Evolutionary conservation across 2,888 invertebrate species (phyloP).

Genomic region (Corbicula japonica): DNA sequence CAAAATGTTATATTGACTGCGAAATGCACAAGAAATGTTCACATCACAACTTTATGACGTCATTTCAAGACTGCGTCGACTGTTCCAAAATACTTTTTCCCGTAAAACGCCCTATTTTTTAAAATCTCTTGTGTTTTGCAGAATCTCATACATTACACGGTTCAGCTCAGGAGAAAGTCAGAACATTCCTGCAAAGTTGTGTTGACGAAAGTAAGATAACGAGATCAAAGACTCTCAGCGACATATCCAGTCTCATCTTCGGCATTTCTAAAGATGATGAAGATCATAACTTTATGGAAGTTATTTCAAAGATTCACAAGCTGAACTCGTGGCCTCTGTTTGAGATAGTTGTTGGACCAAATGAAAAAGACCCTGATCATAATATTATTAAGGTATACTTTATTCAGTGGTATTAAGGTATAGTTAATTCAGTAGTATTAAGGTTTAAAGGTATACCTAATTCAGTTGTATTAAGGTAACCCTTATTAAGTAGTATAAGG

Average conservation of each 20-base stretch:
- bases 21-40: too few relatives aligned
- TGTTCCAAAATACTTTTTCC: too few relatives aligned
- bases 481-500: too few relatives aligned
- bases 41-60: too few relatives aligned
- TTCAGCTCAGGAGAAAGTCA: conserved; percentile 70
- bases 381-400: conserved; percentile 77
- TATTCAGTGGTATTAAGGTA: too few relatives aligned
- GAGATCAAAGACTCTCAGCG: conserved; percentile 62
- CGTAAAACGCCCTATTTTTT: too few relatives aligned
- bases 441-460: too few relatives aligned
- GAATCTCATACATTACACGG: conserved; percentile 64
- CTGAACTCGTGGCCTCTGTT: conserved; percentile 80
- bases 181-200: conserved; percentile 77
- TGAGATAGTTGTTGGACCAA: conserved; percentile 76
- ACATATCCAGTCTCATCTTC: conserved; percentile 68
- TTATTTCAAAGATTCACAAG: conserved; percentile 74
- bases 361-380: conserved; percentile 75
- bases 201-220: conserved; percentile 69
- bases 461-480: too few relatives aligned
- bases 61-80: too few relatives aligned
- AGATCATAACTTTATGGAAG: conserved; percentile 58
- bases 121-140: too few relatives aligned
- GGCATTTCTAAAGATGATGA: conserved; percentile 47
- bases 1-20: too few relatives aligned
- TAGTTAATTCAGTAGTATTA: too few relatives aligned